Evolutionary conservation across 2,113 vertebrate genomes (phyloP), one percentile per base, ranked within the genome.

Genomic region (Orthonyx spaldingii): DNA sequence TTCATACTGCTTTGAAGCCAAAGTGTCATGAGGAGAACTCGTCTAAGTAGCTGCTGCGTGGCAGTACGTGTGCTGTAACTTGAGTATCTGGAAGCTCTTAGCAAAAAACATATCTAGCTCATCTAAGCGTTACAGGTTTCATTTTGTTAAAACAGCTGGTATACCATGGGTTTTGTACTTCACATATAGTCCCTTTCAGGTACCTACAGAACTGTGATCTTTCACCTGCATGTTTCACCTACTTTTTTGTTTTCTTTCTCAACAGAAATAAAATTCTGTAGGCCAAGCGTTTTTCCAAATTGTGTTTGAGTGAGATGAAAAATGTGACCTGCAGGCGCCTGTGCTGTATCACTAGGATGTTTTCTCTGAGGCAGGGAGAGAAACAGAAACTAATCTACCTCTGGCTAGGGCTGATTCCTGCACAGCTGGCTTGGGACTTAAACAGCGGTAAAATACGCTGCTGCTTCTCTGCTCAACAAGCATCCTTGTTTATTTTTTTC

Each of bases 391-490:
- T 41, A 41, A 32, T 53, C 33, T 53, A 5, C 8, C 5, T n/a
- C 11, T 50, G 35, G 16, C 6, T 15, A 11, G 7, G 35, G 13
- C 20, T 50, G 12, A 3, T 3, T 75, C 2, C 39, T 47, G 23
- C 41, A 44, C 21, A n/a, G 7, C 18, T 21, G 27, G 11, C 42
- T 49, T 23, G 5, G n/a, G 46, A 5, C 27, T 42, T 61, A 4
- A 84, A 10, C 26, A 33, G 5, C 16, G 22, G 52, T 64, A 10
- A 33, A 39, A 42, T 7, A 27, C 0, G 1, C 4, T 15, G 4
- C 13, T 30, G 11, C 12, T 66, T 61, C 39, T 28, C 55, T 16
- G 28, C 20, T 61, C 11, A 27, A 0, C 30, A 27, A 33, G 13
- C 22, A 41, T 6, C 11, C 6, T 24, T 33, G 6, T 8, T 27